Evolutionary conservation across 2,888 invertebrate genomes (phyloP).

Genomic region (Oscheius sp.): DNA sequence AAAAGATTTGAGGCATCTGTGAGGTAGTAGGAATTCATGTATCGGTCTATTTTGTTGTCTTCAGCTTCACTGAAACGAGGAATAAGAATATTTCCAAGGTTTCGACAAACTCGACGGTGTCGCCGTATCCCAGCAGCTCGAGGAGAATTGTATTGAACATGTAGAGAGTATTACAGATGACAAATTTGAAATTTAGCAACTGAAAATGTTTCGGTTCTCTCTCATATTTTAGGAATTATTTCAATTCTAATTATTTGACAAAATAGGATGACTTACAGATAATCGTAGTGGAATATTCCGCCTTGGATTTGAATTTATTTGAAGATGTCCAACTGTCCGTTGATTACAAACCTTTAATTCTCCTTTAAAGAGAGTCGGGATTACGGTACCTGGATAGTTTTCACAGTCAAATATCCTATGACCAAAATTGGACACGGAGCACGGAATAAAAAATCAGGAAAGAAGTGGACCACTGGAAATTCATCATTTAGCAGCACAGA

Average conservation of each 20-base stretch:
- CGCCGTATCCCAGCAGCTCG: slow-evolving; percentile 67
- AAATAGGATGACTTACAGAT: slow-evolving; percentile 59
- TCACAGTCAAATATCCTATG: slow-evolving; percentile 68
- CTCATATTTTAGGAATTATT: not conserved
- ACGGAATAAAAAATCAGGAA: slow-evolving; percentile 71
- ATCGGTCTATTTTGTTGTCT: slow-evolving; percentile 49
- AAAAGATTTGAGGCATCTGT: slow-evolving; percentile 70
- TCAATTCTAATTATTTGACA: no score
- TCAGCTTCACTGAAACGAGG: slow-evolving; percentile 23
- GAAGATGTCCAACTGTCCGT: slow-evolving; percentile 49
- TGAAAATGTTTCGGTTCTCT: slow-evolving; percentile 38
- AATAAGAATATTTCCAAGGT: not conserved
- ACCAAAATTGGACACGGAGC: slow-evolving; percentile 70
- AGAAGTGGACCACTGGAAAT: slow-evolving; percentile 69
- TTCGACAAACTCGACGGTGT: slow-evolving; percentile 35
- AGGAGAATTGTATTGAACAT: slow-evolving; percentile 72
- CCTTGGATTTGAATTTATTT: slow-evolving; percentile 48
- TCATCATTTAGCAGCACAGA: not conserved
- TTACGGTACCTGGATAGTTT: slow-evolving; percentile 61
- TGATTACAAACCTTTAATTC: slow-evolving; percentile 51
- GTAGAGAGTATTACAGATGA: slow-evolving; percentile 72
- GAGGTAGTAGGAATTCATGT: slow-evolving; percentile 66
- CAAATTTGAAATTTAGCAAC: slow-evolving; percentile 71
- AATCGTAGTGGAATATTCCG: slow-evolving; percentile 57
- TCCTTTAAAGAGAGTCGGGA: not conserved